A percentile compares a stretch with the other conserved stretches of the same genome.
Evolutionary conservation across 35 echinoderm and acorn worm species (phyloP).

Genomic region (Heliocidaris erythrogramma): DNA sequence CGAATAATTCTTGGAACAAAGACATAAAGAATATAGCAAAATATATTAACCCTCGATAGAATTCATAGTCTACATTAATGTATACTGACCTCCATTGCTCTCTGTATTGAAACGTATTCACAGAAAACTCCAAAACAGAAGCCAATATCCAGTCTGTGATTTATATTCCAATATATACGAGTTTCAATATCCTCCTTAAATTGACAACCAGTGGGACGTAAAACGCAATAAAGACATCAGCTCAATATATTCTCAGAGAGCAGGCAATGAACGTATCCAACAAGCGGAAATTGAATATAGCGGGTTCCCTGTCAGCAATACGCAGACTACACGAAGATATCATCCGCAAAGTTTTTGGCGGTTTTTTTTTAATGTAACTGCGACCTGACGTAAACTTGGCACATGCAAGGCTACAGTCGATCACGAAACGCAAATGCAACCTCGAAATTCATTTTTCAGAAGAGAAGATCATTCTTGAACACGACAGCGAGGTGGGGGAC

Average conservation of each 20-base stretch:
- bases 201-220: background rate
- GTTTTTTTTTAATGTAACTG: background rate
- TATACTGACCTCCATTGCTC: background rate
- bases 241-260: background rate
- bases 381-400: background rate
- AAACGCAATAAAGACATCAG: constrained; percentile 11
- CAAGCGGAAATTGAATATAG: background rate
- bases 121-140: background rate
- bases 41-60: background rate
- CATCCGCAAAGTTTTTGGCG: background rate
- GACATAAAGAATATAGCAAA: no score
- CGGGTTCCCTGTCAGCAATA: background rate
- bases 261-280: background rate
- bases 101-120: background rate
- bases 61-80: background rate
- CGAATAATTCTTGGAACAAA: no score
- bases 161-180: background rate
- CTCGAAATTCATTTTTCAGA: background rate
- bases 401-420: background rate
- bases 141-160: background rate
- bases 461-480: background rate
- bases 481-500: background rate
- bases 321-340: background rate
- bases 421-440: background rate
- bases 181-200: background rate